A percentile compares a stretch with the other conserved stretches of the same genome.
Evolutionary conservation across 2,797 vertebrate genomes (phyloP).

Genomic region (Telmatherina bonti): DNA sequence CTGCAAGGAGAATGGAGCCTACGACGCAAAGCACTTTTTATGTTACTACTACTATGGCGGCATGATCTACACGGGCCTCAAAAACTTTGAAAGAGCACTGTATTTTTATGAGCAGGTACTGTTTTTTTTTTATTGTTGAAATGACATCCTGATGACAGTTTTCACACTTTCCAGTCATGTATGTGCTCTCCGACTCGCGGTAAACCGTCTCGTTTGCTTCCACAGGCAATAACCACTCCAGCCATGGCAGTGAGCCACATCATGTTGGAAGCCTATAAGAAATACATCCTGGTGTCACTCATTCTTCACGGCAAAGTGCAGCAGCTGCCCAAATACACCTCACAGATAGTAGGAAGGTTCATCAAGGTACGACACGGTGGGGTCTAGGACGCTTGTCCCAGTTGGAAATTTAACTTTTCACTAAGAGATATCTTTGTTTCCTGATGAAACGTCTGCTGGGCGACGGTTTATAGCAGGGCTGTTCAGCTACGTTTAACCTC

Average conservation of each 20-base stretch:
- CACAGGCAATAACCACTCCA: slow-evolving; percentile 98
- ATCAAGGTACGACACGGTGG: slow-evolving; percentile 89
- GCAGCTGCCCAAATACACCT: slow-evolving; percentile 97
- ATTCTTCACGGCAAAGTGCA: slow-evolving; percentile 99
- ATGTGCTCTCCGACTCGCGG: too few relatives aligned
- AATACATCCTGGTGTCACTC: slow-evolving; percentile 99
- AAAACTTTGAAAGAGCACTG: slow-evolving; percentile 98
- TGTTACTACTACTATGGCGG: slow-evolving; percentile 99
- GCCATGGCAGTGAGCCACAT: slow-evolving; percentile 99
- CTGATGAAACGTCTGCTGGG: too few relatives aligned
- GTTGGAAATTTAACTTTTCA: too few relatives aligned
- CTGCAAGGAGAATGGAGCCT: slow-evolving; percentile 99
- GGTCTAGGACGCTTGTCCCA: too few relatives aligned
- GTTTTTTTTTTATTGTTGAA: neutral
- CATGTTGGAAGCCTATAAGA: slow-evolving; percentile 99
- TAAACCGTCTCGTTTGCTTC: neutral
- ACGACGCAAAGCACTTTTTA: slow-evolving; percentile 98
- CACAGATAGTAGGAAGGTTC: slow-evolving; percentile 98
- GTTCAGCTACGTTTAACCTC: too few relatives aligned
- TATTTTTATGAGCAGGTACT: slow-evolving; percentile 99
- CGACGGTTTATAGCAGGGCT: too few relatives aligned
- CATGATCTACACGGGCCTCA: slow-evolving; percentile 99
- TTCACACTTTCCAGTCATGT: too few relatives aligned
- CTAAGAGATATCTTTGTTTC: too few relatives aligned
- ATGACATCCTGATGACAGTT: neutral